Conservation (phyloP, 2,797 vertebrate species). For the Chelon labrosus region DNA sequence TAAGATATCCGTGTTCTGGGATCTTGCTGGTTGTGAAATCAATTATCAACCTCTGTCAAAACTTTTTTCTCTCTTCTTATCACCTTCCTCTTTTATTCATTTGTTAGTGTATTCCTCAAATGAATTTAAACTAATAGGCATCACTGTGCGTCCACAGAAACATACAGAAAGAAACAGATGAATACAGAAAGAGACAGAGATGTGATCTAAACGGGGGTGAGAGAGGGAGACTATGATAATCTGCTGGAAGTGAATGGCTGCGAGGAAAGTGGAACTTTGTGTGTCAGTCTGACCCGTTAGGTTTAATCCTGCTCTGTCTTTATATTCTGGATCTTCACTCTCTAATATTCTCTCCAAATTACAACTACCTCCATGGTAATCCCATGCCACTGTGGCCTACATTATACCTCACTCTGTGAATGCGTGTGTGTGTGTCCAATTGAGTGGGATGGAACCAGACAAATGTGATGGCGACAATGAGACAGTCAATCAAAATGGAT, state of each 20-base stretch:
- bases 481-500: constrained; percentile 59
- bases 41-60: no score
- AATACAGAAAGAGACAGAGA: background rate
- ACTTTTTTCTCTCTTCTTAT: no score
- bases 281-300: constrained; percentile 43
- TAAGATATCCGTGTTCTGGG: no score
- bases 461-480: constrained; percentile 23
- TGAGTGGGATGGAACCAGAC: constrained; percentile 23
- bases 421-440: constrained; percentile 1
- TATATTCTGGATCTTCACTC: constrained; percentile 62
- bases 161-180: background rate
- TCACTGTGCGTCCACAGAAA: background rate
- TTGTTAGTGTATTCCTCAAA: no score
- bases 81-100: no score
- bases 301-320: constrained; percentile 71
- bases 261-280: constrained; percentile 48
- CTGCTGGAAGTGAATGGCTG: constrained; percentile 44
- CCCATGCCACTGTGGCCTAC: constrained; percentile 62
- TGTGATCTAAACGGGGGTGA: no score
- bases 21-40: no score
- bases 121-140: no score
- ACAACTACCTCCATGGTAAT: constrained; percentile 77
- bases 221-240: constrained; percentile 34
- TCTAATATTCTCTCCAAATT: constrained; percentile 74
- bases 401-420: constrained; percentile 48